phyloP scores from a whole-genome alignment of 1,140 invertebrate species.

The Hylyphantes graminicola region DNA sequence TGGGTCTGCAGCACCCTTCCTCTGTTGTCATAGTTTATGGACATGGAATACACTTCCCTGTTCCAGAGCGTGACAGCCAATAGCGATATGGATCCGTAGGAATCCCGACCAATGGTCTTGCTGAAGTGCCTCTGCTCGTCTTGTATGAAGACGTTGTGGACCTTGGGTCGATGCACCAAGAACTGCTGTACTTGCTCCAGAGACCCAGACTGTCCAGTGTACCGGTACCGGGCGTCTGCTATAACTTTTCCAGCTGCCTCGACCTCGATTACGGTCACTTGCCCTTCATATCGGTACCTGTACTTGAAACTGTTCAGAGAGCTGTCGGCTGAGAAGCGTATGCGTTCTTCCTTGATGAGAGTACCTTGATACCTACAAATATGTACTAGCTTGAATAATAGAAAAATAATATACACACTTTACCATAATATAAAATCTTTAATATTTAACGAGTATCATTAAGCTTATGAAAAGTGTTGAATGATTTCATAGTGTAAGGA shows the following conservation, averaged over 20 bases:
- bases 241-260: conserved; percentile 61
- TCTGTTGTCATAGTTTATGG: conserved; percentile 77
- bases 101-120: conserved; percentile 70
- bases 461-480: no score
- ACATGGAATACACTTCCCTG: conserved; percentile 62
- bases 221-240: conserved; percentile 70
- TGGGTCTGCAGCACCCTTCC: conserved; percentile 74
- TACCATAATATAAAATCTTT: no score
- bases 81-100: conserved; percentile 83
- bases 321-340: conserved; percentile 88
- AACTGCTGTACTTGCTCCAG: conserved; percentile 80
- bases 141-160: conserved; percentile 62
- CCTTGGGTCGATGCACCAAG: conserved; percentile 67
- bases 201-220: conserved; percentile 82
- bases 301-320: conserved; percentile 91
- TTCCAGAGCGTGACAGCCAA: conserved; percentile 63
- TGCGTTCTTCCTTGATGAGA: conserved; percentile 81
- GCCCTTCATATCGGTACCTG: conserved; percentile 86
- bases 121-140: conserved; percentile 61
- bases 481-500: no score
- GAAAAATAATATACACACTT: no score
- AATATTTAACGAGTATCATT: no score
- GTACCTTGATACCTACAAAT: conserved; percentile 73
- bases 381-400: neutral
- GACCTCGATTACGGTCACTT: conserved; percentile 60